Evolutionary conservation across 1,140 invertebrate species (phyloP).

Genomic region (Anoplolepis gracilipes): DNA sequence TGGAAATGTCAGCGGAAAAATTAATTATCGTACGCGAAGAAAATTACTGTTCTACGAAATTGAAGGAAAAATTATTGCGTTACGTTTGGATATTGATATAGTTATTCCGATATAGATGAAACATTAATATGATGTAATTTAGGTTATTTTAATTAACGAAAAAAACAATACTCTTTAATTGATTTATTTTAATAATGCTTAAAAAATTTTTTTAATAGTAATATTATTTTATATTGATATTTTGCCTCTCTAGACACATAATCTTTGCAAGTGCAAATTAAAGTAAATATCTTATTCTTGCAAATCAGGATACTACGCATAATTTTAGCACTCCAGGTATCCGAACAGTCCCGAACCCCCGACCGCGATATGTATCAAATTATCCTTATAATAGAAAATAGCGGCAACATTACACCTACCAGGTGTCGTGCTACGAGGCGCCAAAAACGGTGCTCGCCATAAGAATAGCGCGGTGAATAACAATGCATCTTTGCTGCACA

Average conservation of each 20-base stretch:
- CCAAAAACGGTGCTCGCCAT: conserved; percentile 75
- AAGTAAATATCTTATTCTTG: neutral
- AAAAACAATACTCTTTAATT: neutral
- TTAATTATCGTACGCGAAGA: neutral
- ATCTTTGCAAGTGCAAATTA: neutral
- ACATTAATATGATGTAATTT: neutral
- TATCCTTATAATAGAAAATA: conserved; percentile 86
- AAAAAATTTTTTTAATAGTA: neutral
- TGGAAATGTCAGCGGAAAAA: conserved; percentile 23
- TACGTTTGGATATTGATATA: neutral
- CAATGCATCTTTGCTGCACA: conserved; percentile 81
- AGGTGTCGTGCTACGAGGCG: conserved; percentile 80
- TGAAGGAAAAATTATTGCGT: neutral
- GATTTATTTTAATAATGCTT: conserved; percentile 24
- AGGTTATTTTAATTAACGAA: neutral
- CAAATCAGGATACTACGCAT: neutral
- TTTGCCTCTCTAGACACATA: neutral
- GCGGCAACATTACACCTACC: conserved; percentile 86
- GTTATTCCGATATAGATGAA: neutral
- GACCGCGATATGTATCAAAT: conserved; percentile 85
- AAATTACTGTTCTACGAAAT: neutral
- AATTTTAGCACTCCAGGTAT: conserved; percentile 35
- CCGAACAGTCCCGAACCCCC: neutral
- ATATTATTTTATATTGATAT: neutral
- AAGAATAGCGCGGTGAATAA: conserved; percentile 82